Evolutionary conservation across 2,113 vertebrate genomes (phyloP).

Genomic region (Zosterops japonicus): DNA sequence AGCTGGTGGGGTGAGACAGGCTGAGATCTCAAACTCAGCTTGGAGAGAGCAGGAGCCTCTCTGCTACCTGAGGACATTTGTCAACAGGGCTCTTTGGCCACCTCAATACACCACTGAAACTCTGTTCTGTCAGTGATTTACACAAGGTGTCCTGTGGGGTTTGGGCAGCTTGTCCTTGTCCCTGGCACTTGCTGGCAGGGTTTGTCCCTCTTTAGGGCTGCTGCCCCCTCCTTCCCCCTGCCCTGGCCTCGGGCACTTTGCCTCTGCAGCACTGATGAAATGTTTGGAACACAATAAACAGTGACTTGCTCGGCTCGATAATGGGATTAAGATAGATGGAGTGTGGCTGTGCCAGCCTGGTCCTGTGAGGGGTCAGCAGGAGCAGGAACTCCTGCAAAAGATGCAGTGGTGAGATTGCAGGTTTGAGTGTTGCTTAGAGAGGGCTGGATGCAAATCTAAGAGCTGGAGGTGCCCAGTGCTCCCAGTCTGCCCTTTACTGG

Average conservation of each 20-base stretch:
- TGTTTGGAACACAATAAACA: neutral
- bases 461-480: neutral
- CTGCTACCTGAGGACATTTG: neutral
- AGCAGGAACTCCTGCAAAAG: neutral
- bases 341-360: neutral
- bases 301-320: neutral
- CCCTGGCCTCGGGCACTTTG: neutral
- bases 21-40: neutral
- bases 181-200: accelerated
- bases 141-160: neutral
- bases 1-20: neutral
- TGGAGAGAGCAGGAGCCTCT: neutral
- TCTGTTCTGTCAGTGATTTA: neutral
- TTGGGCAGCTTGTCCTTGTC: neutral
- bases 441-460: neutral
- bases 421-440: accelerated
- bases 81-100: neutral
- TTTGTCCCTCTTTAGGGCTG: neutral
- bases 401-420: neutral
- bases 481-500: neutral
- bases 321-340: neutral
- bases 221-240: neutral
- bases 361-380: neutral
- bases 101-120: neutral
- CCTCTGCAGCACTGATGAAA: neutral